Evolutionary conservation across 2,888 invertebrate species (phyloP).

Genomic region (Xylota sylvarum): DNA sequence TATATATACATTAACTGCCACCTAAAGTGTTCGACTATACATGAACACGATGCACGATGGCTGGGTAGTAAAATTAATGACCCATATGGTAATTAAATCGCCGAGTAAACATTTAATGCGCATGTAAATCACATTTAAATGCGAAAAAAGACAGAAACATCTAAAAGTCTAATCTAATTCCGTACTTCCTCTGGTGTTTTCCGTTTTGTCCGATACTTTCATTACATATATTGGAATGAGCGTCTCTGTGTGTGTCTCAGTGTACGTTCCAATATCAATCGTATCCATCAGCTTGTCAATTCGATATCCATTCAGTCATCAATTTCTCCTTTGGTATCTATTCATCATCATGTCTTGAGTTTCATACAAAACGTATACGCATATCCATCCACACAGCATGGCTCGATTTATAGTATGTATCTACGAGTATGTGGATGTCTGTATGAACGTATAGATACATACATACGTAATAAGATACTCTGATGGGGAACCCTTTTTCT

Average conservation of each 20-base stretch:
- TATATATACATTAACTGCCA: too few species aligned
- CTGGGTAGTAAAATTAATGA: slow-evolving; percentile 49
- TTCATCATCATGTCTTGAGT: slow-evolving; percentile 76
- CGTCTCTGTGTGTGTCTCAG: slow-evolving; percentile 18
- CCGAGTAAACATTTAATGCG: slow-evolving; percentile 58
- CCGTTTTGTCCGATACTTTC: slow-evolving; percentile 30
- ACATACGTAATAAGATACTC: slow-evolving; percentile 51
- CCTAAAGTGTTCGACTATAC: not conserved
- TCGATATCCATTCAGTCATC: slow-evolving; percentile 77
- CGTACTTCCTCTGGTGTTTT: slow-evolving; percentile 54
- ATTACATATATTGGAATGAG: too few species aligned
- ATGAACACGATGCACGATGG: slow-evolving; percentile 1
- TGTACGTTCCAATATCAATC: slow-evolving; percentile 71
- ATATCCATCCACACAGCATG: slow-evolving; percentile 5
- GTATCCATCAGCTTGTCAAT: slow-evolving; percentile 77
- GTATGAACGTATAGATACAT: slow-evolving; percentile 11
- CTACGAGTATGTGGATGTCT: not conserved
- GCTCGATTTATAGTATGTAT: slow-evolving; percentile 2
- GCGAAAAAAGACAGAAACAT: slow-evolving; percentile 30
- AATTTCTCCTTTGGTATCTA: slow-evolving; percentile 76
- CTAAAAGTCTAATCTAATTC: slow-evolving; percentile 63
- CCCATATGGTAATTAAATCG: slow-evolving; percentile 66
- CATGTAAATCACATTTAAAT: slow-evolving; percentile 69
- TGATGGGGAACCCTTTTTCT: slow-evolving; percentile 51
- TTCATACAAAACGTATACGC: slow-evolving; percentile 23